Evolutionary conservation across 2,797 vertebrate species (phyloP).

Genomic region (Chelon labrosus): DNA sequence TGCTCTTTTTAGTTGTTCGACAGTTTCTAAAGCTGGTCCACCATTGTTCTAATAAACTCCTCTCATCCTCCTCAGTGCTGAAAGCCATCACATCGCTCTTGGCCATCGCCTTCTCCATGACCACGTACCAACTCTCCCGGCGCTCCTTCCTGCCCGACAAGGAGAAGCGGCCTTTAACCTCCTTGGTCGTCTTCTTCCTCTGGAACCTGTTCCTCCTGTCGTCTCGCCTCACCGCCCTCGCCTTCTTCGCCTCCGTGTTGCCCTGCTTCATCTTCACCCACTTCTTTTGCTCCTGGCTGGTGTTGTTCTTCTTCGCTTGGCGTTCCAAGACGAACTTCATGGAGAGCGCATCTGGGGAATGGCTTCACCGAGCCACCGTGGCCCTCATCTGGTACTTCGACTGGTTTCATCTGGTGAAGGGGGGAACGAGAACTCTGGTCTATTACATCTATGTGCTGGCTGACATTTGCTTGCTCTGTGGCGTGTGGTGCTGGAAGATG

Average conservation of each 20-base stretch:
- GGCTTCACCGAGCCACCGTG: slow-evolving; percentile 90
- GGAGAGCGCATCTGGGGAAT: slow-evolving; percentile 84
- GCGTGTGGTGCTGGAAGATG: slow-evolving; percentile 77
- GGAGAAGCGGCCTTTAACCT: no score
- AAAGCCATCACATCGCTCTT: no score
- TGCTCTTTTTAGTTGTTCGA: no score
- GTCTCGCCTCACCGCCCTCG: slow-evolving; percentile 83
- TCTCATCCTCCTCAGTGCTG: no score
- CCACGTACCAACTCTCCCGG: no score
- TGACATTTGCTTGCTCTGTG: slow-evolving; percentile 82
- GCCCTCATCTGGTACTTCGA: slow-evolving; percentile 96
- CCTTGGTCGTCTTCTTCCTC: no score
- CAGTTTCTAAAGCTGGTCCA: no score
- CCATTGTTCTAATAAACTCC: no score
- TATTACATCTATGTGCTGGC: slow-evolving; percentile 84
- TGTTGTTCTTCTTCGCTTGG: slow-evolving; percentile 85
- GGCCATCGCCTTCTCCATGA: no score
- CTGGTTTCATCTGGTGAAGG: slow-evolving; percentile 93
- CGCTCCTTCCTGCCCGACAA: no score
- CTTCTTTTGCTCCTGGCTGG: slow-evolving; percentile 85
- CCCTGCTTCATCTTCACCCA: slow-evolving; percentile 84
- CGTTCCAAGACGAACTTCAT: slow-evolving; percentile 89
- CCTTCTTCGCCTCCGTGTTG: slow-evolving; percentile 86
- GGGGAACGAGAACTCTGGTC: slow-evolving; percentile 75
- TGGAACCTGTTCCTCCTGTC: slow-evolving; percentile 85